Percentiles rank a stretch among this genome's conserved stretches.
Conservation (phyloP, 2,888 invertebrate genomes). For the Cecidostiba fungosa region DNA sequence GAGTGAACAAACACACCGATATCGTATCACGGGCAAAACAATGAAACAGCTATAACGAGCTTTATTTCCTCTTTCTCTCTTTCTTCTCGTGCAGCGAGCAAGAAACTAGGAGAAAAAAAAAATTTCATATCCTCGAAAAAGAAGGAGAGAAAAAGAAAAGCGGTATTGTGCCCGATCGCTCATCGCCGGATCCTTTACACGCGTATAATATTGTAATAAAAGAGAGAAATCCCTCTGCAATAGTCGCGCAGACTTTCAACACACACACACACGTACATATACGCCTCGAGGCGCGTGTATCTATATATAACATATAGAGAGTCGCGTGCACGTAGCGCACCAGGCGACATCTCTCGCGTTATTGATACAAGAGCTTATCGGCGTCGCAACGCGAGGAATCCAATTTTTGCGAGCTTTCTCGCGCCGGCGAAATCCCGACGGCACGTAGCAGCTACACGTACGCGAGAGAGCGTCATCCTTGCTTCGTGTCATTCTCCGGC, state of each 20-base stretch:
- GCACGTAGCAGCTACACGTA: constrained; percentile 3
- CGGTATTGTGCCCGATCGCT: constrained; percentile 7
- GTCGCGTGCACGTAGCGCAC: not conserved
- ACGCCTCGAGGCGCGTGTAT: not conserved
- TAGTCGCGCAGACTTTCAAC: constrained; percentile 9
- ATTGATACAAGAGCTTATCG: constrained; percentile 54
- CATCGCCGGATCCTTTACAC: constrained; percentile 20
- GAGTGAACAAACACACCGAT: too few relatives aligned
- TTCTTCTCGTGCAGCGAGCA: too few relatives aligned
- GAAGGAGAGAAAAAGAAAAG: not conserved
- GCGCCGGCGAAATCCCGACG: constrained; percentile 31
- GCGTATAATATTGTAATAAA: constrained; percentile 29
- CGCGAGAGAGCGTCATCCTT: not conserved
- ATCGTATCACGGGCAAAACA: not conserved
- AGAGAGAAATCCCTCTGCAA: constrained; percentile 34
- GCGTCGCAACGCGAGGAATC: constrained; percentile 41
- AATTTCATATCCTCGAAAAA: not conserved
- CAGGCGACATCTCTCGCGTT: constrained; percentile 26
- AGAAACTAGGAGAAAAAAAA: not conserved
- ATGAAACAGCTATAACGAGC: not conserved
- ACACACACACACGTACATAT: not conserved
- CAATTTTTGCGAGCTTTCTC: constrained; percentile 43
- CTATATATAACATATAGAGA: not conserved
- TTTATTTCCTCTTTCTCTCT: not conserved
- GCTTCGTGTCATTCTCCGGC: constrained; percentile 35